phyloP scores from a whole-genome alignment of 2,797 vertebrate species.

The Rhynchonycteris naso region DNA sequence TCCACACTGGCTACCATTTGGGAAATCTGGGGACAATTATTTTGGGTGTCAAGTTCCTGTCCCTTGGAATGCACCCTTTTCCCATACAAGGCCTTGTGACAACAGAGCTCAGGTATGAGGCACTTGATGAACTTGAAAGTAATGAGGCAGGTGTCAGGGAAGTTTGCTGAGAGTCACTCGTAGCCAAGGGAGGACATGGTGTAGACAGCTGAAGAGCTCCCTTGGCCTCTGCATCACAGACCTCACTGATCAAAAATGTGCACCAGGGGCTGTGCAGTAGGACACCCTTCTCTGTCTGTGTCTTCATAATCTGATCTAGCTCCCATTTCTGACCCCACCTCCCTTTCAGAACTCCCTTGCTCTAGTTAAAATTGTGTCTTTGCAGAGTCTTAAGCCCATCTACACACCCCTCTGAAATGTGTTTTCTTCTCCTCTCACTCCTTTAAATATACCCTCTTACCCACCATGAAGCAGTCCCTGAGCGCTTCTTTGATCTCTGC shows the following conservation, averaged over 20 bases:
- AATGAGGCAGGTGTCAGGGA: background rate
- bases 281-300: background rate
- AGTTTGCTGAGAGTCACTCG: background rate
- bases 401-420: background rate
- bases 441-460: background rate
- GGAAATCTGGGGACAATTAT: slow-evolving; percentile 21
- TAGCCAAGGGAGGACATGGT: background rate
- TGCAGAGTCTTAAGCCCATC: background rate
- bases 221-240: background rate
- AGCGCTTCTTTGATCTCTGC: background rate
- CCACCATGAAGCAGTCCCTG: background rate
- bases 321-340: background rate
- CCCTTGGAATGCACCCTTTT: background rate
- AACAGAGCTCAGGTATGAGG: background rate
- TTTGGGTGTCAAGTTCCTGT: background rate
- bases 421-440: background rate
- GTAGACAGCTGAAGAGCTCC: background rate
- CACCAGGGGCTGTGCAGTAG: too few relatives aligned
- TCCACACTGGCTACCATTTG: background rate
- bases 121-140: background rate
- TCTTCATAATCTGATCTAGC: background rate
- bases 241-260: background rate
- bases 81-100: background rate
- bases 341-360: background rate
- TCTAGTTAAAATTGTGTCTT: background rate